These are phyloP conservation scores for Asobara japonica DNA, from an alignment of 1,140 invertebrate species.

Conservation along the genomic window DNA sequence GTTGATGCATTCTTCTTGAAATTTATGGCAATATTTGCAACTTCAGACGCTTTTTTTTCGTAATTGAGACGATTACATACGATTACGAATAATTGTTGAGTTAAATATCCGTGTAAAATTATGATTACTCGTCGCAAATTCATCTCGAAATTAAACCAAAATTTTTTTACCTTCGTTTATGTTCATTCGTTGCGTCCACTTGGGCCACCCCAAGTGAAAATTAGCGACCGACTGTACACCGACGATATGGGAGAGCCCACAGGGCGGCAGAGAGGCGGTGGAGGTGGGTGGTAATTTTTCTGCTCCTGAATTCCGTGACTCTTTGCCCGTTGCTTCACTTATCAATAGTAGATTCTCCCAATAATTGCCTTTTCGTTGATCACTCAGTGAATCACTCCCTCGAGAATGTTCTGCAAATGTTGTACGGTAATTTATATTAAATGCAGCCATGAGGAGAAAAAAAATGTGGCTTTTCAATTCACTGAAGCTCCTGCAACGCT, in stretches of 20 bases:
- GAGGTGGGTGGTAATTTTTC: background rate
- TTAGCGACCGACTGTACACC: constrained; percentile 30
- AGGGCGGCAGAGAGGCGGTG: background rate
- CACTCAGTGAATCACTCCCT: background rate
- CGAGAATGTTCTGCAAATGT: background rate
- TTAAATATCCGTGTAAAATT: too few species aligned
- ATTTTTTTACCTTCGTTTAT: background rate
- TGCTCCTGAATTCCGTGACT: background rate
- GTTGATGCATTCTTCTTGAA: too few species aligned
- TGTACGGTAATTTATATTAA: background rate
- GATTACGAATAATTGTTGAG: too few species aligned
- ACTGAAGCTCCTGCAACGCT: constrained; percentile 28
- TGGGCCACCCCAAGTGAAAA: constrained; percentile 36
- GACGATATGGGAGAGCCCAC: constrained; percentile 7
- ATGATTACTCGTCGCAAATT: too few species aligned
- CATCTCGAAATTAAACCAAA: too few species aligned
- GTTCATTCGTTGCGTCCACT: constrained; percentile 16
- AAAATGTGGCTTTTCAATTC: background rate
- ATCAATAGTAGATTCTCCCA: background rate
- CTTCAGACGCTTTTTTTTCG: too few species aligned
- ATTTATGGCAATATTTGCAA: too few species aligned
- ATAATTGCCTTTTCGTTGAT: too few species aligned
- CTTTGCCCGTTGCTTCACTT: background rate
- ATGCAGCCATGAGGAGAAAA: background rate
- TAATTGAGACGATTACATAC: too few species aligned